These are phyloP conservation scores for Brachionus koreanus DNA, from an alignment of 1,140 invertebrate species.

Conservation along the genomic window DNA sequence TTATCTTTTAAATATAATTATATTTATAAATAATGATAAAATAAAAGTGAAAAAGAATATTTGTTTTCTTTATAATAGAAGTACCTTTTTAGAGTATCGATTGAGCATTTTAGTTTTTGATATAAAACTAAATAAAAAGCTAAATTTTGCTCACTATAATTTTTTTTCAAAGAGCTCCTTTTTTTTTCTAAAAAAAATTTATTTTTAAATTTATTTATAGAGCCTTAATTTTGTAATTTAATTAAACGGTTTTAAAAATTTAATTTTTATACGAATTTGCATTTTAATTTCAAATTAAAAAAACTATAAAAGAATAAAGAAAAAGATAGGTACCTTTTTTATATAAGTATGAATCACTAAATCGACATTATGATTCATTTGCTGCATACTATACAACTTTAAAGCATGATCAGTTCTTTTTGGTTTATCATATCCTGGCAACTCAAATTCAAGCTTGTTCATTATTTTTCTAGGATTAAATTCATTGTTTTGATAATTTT, in stretches of 20 bases:
- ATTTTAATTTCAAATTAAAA: not conserved
- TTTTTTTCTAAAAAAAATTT: not conserved
- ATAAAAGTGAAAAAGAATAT: not conserved
- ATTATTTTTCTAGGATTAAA: constrained; percentile 9
- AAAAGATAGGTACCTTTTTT: constrained; percentile 6
- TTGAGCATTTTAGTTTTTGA: not conserved
- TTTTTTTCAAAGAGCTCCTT: constrained; percentile 11
- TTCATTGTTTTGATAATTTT: not conserved
- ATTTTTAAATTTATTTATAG: constrained; percentile 14
- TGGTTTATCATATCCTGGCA: not conserved
- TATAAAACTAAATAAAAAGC: not conserved
- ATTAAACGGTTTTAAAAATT: not conserved
- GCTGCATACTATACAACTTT: constrained; percentile 27
- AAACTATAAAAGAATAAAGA: not conserved
- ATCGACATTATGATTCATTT: constrained; percentile 36
- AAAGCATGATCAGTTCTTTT: constrained; percentile 3
- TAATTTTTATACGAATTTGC: not conserved
- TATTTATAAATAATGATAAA: not conserved
- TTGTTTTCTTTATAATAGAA: not conserved
- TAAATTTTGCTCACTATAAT: not conserved
- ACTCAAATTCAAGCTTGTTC: not conserved
- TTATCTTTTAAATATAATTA: not conserved
- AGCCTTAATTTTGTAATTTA: not conserved
- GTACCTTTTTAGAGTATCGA: constrained; percentile 1
- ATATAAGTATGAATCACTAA: constrained; percentile 21